These are phyloP conservation scores for Epirrhoe tristata DNA, from an alignment of 2,888 invertebrate species.

Conservation along the genomic window DNA sequence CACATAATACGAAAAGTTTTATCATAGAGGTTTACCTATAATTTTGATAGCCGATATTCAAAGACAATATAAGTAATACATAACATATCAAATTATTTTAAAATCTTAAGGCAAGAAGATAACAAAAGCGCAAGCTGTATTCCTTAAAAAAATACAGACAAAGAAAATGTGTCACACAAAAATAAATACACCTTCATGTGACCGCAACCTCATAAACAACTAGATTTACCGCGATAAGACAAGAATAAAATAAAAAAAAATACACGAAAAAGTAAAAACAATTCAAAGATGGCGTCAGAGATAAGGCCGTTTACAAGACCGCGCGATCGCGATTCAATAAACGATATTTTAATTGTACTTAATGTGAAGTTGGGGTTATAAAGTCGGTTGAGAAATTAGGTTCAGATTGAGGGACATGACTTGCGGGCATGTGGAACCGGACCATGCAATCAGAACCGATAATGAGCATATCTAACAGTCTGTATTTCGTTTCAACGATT, in stretches of 20 bases:
- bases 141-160: slow-evolving; percentile 19
- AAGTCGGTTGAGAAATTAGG: slow-evolving; percentile 33
- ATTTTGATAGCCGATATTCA: too few relatives aligned
- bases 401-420: slow-evolving; percentile 16
- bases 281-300: slow-evolving; percentile 44
- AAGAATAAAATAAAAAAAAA: slow-evolving; percentile 21
- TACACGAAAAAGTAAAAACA: slow-evolving; percentile 31
- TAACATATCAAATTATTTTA: not conserved
- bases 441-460: not conserved
- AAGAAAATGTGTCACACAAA: slow-evolving; percentile 28
- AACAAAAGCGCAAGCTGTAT: slow-evolving; percentile 7
- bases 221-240: slow-evolving; percentile 42
- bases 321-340: slow-evolving; percentile 44
- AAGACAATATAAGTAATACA: not conserved
- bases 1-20: too few relatives aligned
- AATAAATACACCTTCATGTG: slow-evolving; percentile 19
- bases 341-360: slow-evolving; percentile 45
- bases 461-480: not conserved
- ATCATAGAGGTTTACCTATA: too few relatives aligned
- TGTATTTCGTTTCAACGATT: not conserved
- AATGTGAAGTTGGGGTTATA: slow-evolving; percentile 37
- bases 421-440: not conserved
- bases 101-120: not conserved
- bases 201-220: slow-evolving; percentile 44
- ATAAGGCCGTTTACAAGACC: slow-evolving; percentile 45